A percentile compares a stretch with the other conserved stretches of the same genome.
Conservation (phyloP, 2,797 vertebrate species). For the Miichthys miiuy region DNA sequence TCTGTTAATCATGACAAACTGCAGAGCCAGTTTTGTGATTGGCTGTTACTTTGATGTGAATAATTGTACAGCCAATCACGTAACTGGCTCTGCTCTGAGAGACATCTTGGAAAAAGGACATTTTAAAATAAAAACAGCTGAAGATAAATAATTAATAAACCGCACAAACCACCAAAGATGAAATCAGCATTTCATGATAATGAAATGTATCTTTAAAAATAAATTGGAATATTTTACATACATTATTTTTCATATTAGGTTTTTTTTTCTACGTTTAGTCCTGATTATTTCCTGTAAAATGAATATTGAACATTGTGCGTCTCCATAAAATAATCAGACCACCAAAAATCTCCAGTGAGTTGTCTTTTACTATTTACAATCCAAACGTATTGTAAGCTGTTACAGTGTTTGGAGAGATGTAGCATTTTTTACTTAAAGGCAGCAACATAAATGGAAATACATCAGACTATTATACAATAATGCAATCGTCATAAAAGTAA, state of each 20-base stretch:
- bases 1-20: too few species aligned
- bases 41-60: too few species aligned
- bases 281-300: background rate
- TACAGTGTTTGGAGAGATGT: background rate
- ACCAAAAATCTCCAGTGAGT: background rate
- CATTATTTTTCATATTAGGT: background rate
- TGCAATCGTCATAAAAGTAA: background rate
- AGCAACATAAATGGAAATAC: background rate
- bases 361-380: background rate
- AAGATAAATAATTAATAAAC: too few species aligned
- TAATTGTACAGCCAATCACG: too few species aligned
- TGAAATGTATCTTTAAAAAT: too few species aligned
- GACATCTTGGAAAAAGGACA: too few species aligned
- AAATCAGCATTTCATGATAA: too few species aligned
- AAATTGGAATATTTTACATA: too few species aligned
- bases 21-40: too few species aligned
- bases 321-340: background rate
- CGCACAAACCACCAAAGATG: too few species aligned
- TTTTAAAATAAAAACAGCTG: too few species aligned
- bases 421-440: background rate
- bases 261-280: background rate
- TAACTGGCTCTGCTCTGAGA: too few species aligned
- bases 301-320: background rate
- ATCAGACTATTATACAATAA: slow-evolving; percentile 9
- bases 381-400: background rate